These are phyloP conservation scores for Crypturellus tataupa DNA, from an alignment of 2,797 vertebrate genomes.

Conservation along the genomic window DNA sequence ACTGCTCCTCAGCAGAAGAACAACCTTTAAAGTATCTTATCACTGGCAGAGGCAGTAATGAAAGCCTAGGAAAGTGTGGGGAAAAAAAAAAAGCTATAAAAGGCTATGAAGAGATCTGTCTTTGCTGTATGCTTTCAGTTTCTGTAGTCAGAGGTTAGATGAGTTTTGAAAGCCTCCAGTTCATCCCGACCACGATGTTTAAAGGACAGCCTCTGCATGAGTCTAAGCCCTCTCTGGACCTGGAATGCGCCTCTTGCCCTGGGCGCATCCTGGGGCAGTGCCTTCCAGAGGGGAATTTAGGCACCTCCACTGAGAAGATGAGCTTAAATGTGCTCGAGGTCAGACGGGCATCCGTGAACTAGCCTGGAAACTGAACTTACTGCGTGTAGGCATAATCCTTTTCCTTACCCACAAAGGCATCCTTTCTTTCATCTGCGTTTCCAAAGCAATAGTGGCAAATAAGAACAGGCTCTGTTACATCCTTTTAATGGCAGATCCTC, in stretches of 20 bases:
- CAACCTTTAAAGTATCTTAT: constrained; percentile 62
- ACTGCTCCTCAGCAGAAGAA: constrained; percentile 56
- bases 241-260: neutral
- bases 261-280: neutral
- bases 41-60: constrained; percentile 43
- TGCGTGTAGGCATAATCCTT: neutral
- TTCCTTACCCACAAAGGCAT: constrained; percentile 23
- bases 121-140: constrained; percentile 54
- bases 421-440: constrained; percentile 47
- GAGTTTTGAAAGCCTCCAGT: constrained; percentile 25
- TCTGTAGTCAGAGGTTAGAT: constrained; percentile 23
- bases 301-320: constrained; percentile 11
- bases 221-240: constrained; percentile 33
- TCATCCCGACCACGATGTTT: constrained; percentile 33
- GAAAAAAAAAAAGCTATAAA: too few species aligned
- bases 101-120: constrained; percentile 34
- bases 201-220: constrained; percentile 39
- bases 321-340: constrained; percentile 1
- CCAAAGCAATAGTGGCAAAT: constrained; percentile 43
- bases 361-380: neutral
- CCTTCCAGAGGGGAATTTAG: neutral
- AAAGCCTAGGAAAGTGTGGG: constrained; percentile 10
- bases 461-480: neutral
- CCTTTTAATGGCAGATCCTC: constrained; percentile 4
- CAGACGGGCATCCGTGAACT: neutral